These are phyloP conservation scores for Danio kyathit DNA, from an alignment of 2,797 vertebrate genomes.

Conservation along the genomic window DNA sequence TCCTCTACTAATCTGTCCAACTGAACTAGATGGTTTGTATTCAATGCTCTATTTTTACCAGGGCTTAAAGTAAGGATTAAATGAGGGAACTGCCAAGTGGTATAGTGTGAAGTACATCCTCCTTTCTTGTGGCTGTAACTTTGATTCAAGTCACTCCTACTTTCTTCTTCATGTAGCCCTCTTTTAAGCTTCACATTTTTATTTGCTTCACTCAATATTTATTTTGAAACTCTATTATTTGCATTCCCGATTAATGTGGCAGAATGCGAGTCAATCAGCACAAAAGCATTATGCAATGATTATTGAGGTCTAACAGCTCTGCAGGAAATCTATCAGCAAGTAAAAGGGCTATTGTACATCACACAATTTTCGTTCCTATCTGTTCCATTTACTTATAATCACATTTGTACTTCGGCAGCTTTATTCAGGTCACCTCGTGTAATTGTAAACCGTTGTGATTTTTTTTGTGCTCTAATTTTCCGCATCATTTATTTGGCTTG, in stretches of 20 bases:
- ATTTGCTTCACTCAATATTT: not conserved
- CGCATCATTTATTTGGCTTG: conserved; percentile 32
- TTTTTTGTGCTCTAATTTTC: conserved; percentile 36
- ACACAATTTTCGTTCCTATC: conserved; percentile 11
- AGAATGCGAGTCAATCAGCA: not conserved
- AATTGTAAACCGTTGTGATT: conserved; percentile 25
- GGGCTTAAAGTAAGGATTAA: conserved; percentile 70
- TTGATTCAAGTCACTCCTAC: not conserved
- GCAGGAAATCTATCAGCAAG: conserved; percentile 14
- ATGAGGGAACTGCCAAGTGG: conserved; percentile 28
- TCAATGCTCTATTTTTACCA: conserved; percentile 74
- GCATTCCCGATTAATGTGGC: not conserved
- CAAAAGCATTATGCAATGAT: not conserved
- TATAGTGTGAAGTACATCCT: conserved; percentile 39
- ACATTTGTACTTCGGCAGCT: conserved; percentile 20
- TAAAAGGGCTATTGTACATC: conserved; percentile 27
- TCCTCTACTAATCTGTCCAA: conserved; percentile 70
- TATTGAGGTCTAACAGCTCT: not conserved
- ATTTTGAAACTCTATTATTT: not conserved
- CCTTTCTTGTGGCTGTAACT: conserved; percentile 26
- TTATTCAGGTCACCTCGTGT: conserved; percentile 23
- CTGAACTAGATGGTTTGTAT: conserved; percentile 55
- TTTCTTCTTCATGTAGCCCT: not conserved
- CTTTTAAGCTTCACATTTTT: not conserved
- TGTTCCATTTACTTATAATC: conserved; percentile 36